These are phyloP conservation scores for Melinaea menophilus DNA, from an alignment of 2,888 invertebrate species.

Conservation along the genomic window DNA sequence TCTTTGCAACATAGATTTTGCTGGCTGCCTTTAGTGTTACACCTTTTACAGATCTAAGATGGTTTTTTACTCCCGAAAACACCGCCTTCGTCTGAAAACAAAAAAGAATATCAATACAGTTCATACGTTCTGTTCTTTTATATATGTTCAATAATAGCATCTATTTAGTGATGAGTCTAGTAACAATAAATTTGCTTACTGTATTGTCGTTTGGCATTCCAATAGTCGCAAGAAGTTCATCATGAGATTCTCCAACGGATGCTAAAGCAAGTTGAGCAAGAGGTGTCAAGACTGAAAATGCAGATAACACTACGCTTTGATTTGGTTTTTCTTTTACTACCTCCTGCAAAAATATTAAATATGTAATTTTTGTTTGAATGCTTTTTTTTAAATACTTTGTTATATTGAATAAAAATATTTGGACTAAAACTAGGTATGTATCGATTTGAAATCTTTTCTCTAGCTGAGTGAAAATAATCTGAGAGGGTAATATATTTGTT, in stretches of 20 bases:
- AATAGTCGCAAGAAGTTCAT: constrained; percentile 54
- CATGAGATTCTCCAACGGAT: constrained; percentile 55
- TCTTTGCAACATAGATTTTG: constrained; percentile 79
- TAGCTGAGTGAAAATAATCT: too few species aligned
- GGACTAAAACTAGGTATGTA: too few species aligned
- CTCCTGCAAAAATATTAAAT: constrained; percentile 42
- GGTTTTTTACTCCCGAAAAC: constrained; percentile 42
- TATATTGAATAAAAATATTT: too few species aligned
- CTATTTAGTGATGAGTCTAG: too few species aligned
- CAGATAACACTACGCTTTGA: constrained; percentile 62
- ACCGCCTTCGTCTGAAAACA: constrained; percentile 51
- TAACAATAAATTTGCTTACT: background rate
- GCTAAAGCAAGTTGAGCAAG: constrained; percentile 59
- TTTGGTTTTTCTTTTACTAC: constrained; percentile 43
- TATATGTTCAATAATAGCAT: too few species aligned
- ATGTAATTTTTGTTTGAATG: too few species aligned
- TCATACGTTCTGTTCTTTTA: too few species aligned
- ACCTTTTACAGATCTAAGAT: constrained; percentile 52
- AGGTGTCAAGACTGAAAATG: constrained; percentile 64
- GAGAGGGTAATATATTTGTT: too few species aligned
- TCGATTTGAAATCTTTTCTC: too few species aligned
- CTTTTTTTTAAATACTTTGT: too few species aligned
- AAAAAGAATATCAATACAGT: too few species aligned
- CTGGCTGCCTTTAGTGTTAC: constrained; percentile 82
- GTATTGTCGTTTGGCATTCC: constrained; percentile 53